phyloP scores from a whole-genome alignment of 2,888 invertebrate species.

The Tetranychus piercei region DNA sequence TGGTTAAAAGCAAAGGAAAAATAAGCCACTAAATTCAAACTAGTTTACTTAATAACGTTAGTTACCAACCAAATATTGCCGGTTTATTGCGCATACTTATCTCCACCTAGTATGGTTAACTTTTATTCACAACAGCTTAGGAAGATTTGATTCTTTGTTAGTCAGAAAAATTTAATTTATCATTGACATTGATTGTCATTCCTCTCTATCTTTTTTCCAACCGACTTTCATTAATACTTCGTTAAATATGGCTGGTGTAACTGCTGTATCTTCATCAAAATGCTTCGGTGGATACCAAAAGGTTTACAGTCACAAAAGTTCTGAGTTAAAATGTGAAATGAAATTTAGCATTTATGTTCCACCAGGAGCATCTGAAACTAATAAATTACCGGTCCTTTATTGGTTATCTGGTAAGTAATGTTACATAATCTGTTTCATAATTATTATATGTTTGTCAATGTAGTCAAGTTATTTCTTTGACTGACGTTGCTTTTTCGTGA shows the following conservation, averaged over 20 bases:
- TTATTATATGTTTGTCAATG: neutral
- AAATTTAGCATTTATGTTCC: slow-evolving; percentile 81
- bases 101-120: no score
- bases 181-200: no score
- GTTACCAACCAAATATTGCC: no score
- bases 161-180: no score
- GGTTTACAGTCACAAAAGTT: slow-evolving; percentile 57
- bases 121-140: no score
- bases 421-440: neutral
- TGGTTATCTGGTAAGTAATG: slow-evolving; percentile 46
- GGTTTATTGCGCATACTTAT: no score
- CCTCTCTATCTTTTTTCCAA: no score
- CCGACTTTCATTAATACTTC: no score
- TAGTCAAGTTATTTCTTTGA: neutral
- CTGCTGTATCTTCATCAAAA: slow-evolving; percentile 37
- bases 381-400: slow-evolving; percentile 57
- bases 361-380: slow-evolving; percentile 44
- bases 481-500: neutral
- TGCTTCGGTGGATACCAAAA: slow-evolving; percentile 68
- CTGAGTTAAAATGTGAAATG: slow-evolving; percentile 65
- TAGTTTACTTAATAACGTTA: no score
- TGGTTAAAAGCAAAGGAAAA: no score
- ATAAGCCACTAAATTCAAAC: no score
- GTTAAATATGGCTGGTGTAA: slow-evolving; percentile 10
- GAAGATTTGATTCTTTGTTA: no score